phyloP scores from a whole-genome alignment of 2,888 invertebrate genomes.

The Lacanobia wlatinum region DNA sequence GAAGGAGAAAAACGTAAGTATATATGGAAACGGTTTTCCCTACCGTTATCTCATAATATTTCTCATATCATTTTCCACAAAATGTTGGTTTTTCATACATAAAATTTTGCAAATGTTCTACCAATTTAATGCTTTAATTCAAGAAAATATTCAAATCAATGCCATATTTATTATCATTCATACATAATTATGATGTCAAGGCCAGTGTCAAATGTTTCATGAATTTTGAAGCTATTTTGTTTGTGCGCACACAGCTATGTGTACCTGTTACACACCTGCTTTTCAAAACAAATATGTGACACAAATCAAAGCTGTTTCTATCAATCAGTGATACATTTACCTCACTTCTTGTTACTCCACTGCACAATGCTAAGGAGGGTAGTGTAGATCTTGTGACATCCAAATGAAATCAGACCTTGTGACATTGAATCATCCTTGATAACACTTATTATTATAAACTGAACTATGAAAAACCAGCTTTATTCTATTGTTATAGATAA shows the following conservation, averaged over 20 bases:
- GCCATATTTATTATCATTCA: constrained; percentile 8
- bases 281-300: background rate
- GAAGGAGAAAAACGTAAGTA: constrained; percentile 97
- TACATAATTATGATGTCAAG: constrained; percentile 27
- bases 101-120: background rate
- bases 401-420: too few species aligned
- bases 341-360: background rate
- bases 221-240: constrained; percentile 8
- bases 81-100: background rate
- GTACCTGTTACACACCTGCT: background rate
- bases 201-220: constrained; percentile 8
- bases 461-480: too few species aligned
- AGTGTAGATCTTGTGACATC: too few species aligned
- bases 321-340: constrained; percentile 5
- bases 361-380: too few species aligned
- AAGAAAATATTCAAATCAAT: constrained; percentile 16
- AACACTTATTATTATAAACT: too few species aligned
- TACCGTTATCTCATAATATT: background rate
- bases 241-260: constrained; percentile 14
- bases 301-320: background rate
- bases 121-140: background rate
- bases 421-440: too few species aligned
- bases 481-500: too few species aligned
- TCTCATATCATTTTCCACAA: background rate
- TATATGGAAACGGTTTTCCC: constrained; percentile 45